Evolutionary conservation across 2,113 vertebrate genomes (phyloP), one percentile per base, ranked within the genome.

Genomic region (Ploceus nigricollis): DNA sequence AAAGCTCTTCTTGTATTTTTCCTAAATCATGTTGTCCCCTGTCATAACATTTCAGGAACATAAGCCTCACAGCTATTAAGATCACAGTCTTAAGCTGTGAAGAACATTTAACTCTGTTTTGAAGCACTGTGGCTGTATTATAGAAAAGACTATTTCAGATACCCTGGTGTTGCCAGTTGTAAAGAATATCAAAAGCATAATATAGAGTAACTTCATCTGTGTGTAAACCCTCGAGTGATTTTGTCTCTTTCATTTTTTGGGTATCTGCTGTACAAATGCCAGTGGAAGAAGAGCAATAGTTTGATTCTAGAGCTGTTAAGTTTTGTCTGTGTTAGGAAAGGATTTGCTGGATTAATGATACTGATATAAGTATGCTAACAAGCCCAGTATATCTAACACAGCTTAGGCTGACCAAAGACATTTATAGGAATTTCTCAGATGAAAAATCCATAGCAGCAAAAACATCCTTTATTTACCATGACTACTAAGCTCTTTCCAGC

Each of bases 391-490:
- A 58, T 90, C 71, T 90, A 70, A 80, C 27, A 35, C 31, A 45
- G 56, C 71, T 86, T 45, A 58, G 60, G 60, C 71, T 86, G 68
- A 88, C 86, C 82, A 70, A 70, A 83, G 90, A 88, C 88, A 83
- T 93, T 92, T 86, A 83, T 30, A 94, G 68, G 79, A 92, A 61
- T 77, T 90, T 86, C 82, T 90, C 60, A 77, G 72, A 90, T 94
- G 79, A 95, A 93, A 83, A 95, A 90, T 88, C 71, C 68, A 47
- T 86, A 90, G 92, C 76, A 88, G 91, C 76, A 77, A 92, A 94
- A 88, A 19, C 95, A 83, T 86, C 88, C 64, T 90, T 88, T 96
- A 80, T 95, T 95, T 94, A 93, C 95, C 71, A 50, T 90, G 90
- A 80, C 85, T 85, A 72, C 76, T 90, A 73, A 93, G 92, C 82